Evolutionary conservation across 1,140 invertebrate species (phyloP).

Genomic region (Trigoniulus corallinus): DNA sequence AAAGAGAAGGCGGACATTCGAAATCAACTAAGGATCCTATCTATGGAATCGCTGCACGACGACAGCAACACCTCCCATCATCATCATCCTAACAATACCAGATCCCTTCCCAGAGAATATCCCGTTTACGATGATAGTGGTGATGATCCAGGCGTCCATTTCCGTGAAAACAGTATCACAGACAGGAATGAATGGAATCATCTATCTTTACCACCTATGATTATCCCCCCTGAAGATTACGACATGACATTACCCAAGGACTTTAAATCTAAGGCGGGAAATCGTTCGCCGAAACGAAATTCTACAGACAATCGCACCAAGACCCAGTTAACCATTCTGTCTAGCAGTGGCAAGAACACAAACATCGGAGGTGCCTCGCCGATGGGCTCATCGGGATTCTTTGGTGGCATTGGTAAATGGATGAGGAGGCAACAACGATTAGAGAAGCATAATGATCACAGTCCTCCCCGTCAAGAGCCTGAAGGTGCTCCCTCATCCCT

Average conservation of each 20-base stretch:
- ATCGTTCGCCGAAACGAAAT: too few species aligned
- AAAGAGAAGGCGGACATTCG: slow-evolving; percentile 54
- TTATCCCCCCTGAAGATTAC: not conserved
- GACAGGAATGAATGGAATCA: not conserved
- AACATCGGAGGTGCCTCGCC: not conserved
- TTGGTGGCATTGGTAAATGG: slow-evolving; percentile 9
- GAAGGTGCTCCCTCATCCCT: slow-evolving; percentile 17
- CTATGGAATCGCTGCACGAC: slow-evolving; percentile 22
- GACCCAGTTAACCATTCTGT: not conserved
- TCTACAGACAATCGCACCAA: too few species aligned
- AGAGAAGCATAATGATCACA: not conserved
- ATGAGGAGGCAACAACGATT: slow-evolving; percentile 5
- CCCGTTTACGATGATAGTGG: not conserved
- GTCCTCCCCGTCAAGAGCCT: slow-evolving; percentile 11
- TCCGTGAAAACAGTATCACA: not conserved
- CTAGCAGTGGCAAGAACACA: not conserved
- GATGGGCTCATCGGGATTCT: slow-evolving; percentile 4
- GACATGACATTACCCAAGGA: not conserved
- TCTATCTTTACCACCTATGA: not conserved
- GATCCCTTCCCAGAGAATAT: too few species aligned
- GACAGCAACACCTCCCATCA: not conserved
- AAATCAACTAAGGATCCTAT: slow-evolving; percentile 49
- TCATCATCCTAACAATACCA: too few species aligned
- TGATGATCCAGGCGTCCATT: not conserved
- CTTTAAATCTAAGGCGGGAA: too few species aligned